Conservation (phyloP, 2,113 vertebrate species). For the Dicrurus megarhynchus region DNA sequence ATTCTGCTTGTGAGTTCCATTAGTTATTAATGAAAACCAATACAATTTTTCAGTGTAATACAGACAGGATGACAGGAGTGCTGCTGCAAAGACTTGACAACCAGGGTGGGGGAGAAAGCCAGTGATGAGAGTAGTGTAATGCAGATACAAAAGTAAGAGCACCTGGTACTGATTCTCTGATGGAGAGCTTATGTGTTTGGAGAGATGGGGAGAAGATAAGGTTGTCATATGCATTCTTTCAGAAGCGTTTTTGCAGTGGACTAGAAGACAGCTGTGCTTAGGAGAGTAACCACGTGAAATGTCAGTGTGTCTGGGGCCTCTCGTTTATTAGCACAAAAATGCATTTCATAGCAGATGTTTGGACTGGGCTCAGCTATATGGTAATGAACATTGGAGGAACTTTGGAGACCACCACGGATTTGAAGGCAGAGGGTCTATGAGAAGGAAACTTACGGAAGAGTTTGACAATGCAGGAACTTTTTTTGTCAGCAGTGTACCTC, state of each 20-base stretch:
- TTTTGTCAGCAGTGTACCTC: neutral
- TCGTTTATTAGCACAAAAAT: neutral
- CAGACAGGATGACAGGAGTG: neutral
- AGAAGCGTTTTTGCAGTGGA: neutral
- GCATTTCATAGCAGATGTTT: neutral
- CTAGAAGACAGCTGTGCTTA: neutral
- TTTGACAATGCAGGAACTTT: neutral
- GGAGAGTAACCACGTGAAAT: neutral
- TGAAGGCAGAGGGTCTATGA: neutral
- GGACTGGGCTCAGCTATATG: accelerated
- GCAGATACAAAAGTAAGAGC: neutral
- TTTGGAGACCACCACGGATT: neutral
- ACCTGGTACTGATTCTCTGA: neutral
- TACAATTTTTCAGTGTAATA: neutral
- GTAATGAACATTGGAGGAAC: neutral
- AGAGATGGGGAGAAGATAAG: neutral
- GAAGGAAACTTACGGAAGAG: neutral
- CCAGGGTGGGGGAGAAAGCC: neutral
- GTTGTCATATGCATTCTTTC: neutral
- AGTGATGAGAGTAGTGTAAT: neutral
- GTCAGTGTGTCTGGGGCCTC: neutral
- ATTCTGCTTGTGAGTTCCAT: neutral
- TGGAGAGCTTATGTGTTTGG: neutral
- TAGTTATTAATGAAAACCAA: neutral
- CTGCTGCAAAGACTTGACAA: neutral